These are phyloP conservation scores for Solen grandis DNA, from an alignment of 1,140 invertebrate genomes.

Conservation along the genomic window DNA sequence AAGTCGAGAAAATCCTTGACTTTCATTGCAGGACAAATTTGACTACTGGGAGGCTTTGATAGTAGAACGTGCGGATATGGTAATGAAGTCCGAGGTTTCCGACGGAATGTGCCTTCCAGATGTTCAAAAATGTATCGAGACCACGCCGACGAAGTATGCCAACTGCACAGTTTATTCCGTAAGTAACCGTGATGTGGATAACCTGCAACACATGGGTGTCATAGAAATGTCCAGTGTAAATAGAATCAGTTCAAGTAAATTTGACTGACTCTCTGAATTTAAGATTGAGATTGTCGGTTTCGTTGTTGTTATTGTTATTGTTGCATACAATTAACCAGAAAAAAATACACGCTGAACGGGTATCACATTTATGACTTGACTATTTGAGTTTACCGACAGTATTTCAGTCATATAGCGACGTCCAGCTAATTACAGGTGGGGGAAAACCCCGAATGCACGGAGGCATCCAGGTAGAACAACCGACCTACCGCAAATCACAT, in stretches of 20 bases:
- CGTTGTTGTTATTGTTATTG: not conserved
- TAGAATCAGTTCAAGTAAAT: not conserved
- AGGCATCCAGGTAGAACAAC: no score
- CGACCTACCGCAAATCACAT: no score
- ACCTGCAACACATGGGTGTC: not conserved
- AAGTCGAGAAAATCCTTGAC: no score
- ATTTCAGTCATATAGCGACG: no score
- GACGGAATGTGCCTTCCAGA: constrained; percentile 17
- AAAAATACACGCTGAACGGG: not conserved
- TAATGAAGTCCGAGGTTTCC: constrained; percentile 38
- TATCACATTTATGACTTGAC: no score
- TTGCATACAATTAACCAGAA: not conserved
- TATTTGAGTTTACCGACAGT: no score
- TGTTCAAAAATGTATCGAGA: not conserved
- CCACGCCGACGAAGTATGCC: not conserved
- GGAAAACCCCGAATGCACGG: not conserved
- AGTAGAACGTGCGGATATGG: constrained; percentile 39
- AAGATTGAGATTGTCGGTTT: not conserved
- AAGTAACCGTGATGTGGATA: not conserved
- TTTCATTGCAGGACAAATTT: constrained; percentile 31
- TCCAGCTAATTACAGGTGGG: not conserved
- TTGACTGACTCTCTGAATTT: not conserved
- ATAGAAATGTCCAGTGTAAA: not conserved
- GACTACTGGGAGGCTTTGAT: constrained; percentile 47
- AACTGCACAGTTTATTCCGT: constrained; percentile 39